phyloP scores from a whole-genome alignment of 2,888 invertebrate species.

The Cephus spinipes region DNA sequence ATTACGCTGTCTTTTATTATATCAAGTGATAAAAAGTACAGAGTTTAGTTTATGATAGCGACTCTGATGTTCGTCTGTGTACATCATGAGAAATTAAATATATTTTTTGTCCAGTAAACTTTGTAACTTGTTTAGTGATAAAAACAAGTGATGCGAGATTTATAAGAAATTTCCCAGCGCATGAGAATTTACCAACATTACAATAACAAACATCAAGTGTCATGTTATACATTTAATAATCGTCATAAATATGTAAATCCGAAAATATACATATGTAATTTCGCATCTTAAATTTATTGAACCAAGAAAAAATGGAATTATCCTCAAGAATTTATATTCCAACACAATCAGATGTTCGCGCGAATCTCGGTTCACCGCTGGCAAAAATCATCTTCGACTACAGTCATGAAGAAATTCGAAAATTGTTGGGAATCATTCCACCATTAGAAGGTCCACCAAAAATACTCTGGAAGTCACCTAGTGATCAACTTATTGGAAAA shows the following conservation, averaged over 20 bases:
- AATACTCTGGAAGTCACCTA: slow-evolving; percentile 46
- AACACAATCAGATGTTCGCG: slow-evolving; percentile 38
- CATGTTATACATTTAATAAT: not conserved
- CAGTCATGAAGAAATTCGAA: slow-evolving; percentile 36
- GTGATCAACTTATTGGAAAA: slow-evolving; percentile 41
- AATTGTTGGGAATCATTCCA: slow-evolving; percentile 39
- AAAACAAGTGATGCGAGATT: not conserved
- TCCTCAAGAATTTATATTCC: slow-evolving; percentile 28
- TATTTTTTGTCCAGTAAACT: not conserved
- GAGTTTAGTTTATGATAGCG: not conserved
- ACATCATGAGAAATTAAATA: not conserved
- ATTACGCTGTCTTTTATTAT: not conserved
- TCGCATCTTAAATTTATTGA: not conserved
- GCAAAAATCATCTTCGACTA: slow-evolving; percentile 43
- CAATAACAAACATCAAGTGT: not conserved
- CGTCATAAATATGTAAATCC: not conserved
- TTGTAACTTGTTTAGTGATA: not conserved
- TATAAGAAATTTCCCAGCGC: not conserved
- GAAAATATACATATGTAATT: not conserved
- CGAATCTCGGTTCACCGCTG: slow-evolving; percentile 42
- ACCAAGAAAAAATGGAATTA: not conserved
- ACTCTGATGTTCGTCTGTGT: not conserved
- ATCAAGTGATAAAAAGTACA: not conserved
- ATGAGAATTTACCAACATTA: not conserved
- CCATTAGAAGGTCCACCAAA: slow-evolving; percentile 35